Conservation (phyloP, 1,140 invertebrate species). For the Hydropsyche tenuis region DNA sequence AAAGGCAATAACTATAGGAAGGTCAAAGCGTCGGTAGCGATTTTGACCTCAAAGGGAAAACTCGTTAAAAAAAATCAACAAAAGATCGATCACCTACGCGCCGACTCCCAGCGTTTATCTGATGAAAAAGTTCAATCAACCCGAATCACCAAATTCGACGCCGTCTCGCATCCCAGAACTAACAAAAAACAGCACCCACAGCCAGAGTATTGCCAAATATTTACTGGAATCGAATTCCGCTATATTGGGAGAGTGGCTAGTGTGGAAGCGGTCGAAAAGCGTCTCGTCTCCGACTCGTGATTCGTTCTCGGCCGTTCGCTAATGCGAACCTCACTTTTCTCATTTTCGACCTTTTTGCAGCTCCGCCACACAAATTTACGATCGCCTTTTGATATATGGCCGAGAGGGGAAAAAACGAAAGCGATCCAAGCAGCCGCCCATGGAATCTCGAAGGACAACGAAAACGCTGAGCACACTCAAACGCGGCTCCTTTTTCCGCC, state of each 20-base stretch:
- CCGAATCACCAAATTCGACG: not conserved
- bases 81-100: not conserved
- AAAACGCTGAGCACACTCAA: not conserved
- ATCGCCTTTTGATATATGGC: slow-evolving; percentile 30
- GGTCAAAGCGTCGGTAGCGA: too few species aligned
- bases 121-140: slow-evolving; percentile 18
- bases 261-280: not conserved
- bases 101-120: not conserved
- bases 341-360: slow-evolving; percentile 22
- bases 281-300: not conserved
- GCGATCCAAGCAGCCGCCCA: slow-evolving; percentile 17
- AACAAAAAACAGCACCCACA: too few species aligned
- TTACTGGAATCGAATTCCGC: not conserved
- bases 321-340: slow-evolving; percentile 14
- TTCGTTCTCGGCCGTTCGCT: not conserved
- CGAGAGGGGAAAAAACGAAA: slow-evolving; percentile 37
- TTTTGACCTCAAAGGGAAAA: too few species aligned
- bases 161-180: too few species aligned
- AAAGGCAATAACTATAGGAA: not conserved
- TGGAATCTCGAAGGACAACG: slow-evolving; percentile 35
- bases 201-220: not conserved
- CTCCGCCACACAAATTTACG: slow-evolving; percentile 44
- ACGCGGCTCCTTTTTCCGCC: not conserved
- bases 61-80: too few species aligned
- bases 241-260: too few species aligned